Percentiles rank a stretch among this genome's conserved stretches.
Evolutionary conservation across 2,888 invertebrate species (phyloP).

Genomic region (Chesias legatella): DNA sequence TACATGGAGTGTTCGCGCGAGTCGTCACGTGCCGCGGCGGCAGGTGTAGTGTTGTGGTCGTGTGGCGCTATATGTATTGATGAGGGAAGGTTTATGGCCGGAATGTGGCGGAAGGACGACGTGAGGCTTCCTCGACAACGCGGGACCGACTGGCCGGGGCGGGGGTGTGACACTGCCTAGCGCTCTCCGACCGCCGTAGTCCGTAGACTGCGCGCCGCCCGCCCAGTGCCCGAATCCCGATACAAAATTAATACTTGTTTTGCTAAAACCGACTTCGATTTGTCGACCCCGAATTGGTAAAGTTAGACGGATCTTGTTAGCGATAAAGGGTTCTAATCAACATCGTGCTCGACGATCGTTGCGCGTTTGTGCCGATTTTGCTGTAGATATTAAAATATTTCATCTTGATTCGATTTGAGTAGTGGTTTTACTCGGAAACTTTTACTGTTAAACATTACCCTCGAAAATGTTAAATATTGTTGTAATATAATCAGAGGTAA

Average conservation of each 20-base stretch:
- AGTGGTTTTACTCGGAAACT: background rate
- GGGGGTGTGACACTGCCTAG: constrained; percentile 41
- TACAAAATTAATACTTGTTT: constrained; percentile 80
- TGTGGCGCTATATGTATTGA: constrained; percentile 42
- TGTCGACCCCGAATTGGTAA: constrained; percentile 74
- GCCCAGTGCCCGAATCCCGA: constrained; percentile 57
- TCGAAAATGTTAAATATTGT: too few species aligned
- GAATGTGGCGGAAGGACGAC: constrained; percentile 37
- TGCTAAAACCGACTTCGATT: constrained; percentile 79
- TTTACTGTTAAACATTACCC: too few species aligned
- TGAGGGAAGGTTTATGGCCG: constrained; percentile 41
- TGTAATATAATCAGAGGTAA: too few species aligned
- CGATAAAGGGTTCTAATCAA: constrained; percentile 75
- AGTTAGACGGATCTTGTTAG: constrained; percentile 75
- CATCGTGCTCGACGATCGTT: constrained; percentile 43
- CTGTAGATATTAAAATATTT: constrained; percentile 19
- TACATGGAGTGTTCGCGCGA: constrained; percentile 31
- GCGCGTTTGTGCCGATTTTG: constrained; percentile 31
- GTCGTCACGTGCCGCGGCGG: constrained; percentile 31
- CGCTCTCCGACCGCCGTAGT: constrained; percentile 1
- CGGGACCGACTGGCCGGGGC: constrained; percentile 65
- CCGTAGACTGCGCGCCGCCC: constrained; percentile 65
- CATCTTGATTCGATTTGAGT: constrained; percentile 11
- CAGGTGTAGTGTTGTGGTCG: constrained; percentile 34
- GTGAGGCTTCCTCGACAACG: constrained; percentile 54